phyloP scores from a whole-genome alignment of 2,888 invertebrate species.

The Troglohyphantes excavatus region DNA sequence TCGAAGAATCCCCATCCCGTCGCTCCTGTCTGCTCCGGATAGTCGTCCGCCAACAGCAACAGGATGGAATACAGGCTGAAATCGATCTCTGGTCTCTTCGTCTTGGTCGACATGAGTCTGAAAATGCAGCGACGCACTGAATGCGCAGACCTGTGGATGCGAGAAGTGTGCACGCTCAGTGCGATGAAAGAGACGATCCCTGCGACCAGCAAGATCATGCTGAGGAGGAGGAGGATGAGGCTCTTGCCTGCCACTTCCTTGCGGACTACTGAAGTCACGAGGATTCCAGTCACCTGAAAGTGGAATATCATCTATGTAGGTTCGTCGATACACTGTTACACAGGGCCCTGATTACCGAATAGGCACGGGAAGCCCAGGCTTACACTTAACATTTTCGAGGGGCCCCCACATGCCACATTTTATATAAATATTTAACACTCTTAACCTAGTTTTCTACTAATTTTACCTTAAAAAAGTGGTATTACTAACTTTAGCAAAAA shows the following conservation, averaged over 20 bases:
- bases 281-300: conserved; percentile 43
- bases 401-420: too few species aligned
- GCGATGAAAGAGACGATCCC: conserved; percentile 16
- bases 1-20: conserved; percentile 63
- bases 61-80: neutral
- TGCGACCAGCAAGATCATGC: conserved; percentile 10
- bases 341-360: too few species aligned
- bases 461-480: too few species aligned
- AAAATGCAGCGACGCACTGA: conserved; percentile 29
- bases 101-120: neutral
- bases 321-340: too few species aligned
- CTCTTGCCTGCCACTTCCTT: neutral
- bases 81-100: neutral
- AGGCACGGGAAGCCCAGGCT: too few species aligned
- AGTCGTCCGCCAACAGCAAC: conserved; percentile 45
- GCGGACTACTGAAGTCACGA: conserved; percentile 3
- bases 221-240: neutral
- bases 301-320: too few species aligned
- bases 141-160: conserved; percentile 27
- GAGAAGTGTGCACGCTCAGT: conserved; percentile 28
- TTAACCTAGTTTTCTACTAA: too few species aligned
- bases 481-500: too few species aligned
- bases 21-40: conserved; percentile 17
- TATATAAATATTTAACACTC: too few species aligned
- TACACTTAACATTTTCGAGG: too few species aligned